Conservation (phyloP, 2,113 vertebrate species). For the Alosa alosa region DNA sequence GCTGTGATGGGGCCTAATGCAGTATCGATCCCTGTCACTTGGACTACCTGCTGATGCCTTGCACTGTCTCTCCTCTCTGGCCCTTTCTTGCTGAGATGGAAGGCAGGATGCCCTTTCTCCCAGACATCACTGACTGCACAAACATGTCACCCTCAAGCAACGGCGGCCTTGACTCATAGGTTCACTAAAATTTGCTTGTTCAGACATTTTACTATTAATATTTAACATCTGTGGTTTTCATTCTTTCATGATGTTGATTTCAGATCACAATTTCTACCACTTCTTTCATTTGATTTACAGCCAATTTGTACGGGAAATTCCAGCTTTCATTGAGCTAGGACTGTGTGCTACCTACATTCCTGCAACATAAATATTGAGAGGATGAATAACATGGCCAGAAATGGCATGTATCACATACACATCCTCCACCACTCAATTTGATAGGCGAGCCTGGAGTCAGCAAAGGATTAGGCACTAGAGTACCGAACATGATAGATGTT, state of each 20-base stretch:
- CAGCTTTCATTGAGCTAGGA: not conserved
- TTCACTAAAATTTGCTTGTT: not conserved
- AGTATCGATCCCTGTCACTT: slow-evolving; percentile 69
- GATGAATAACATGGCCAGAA: not conserved
- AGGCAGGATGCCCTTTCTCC: not conserved
- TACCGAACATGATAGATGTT: not conserved
- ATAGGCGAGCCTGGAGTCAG: not conserved
- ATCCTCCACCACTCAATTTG: not conserved
- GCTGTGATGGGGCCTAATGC: slow-evolving; percentile 71
- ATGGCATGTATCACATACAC: not conserved
- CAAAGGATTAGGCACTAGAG: not conserved
- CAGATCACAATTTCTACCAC: not conserved
- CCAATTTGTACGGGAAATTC: not conserved
- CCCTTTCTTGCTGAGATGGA: slow-evolving; percentile 17
- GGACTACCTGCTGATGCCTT: slow-evolving; percentile 58
- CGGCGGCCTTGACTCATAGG: not conserved
- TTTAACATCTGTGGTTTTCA: not conserved
- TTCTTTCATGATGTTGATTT: not conserved
- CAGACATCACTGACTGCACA: slow-evolving; percentile 5
- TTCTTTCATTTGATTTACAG: not conserved
- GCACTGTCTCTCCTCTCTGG: slow-evolving; percentile 31
- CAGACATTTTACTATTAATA: not conserved
- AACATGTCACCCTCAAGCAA: slow-evolving; percentile 23
- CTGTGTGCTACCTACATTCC: not conserved
- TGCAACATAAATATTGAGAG: not conserved